Percentiles rank a stretch among this genome's conserved stretches.
Evolutionary conservation across 2,113 vertebrate species (phyloP).

Genomic region (Corynorhinus townsendii): DNA sequence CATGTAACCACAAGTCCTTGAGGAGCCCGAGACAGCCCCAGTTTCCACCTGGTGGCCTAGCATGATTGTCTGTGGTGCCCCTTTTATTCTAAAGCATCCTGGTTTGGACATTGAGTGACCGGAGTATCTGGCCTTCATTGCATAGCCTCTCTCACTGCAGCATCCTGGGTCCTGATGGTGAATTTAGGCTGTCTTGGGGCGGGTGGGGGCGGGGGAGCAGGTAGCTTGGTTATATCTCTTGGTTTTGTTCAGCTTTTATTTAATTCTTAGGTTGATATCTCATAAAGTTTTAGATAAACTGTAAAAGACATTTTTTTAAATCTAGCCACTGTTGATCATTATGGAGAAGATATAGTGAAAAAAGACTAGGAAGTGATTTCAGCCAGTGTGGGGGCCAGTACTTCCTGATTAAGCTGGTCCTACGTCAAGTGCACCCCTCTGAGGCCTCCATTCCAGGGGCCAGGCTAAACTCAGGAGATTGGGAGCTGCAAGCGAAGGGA

Average conservation of each 20-base stretch:
- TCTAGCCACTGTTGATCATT: not conserved
- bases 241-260: not conserved
- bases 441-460: not conserved
- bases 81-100: not conserved
- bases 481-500: not conserved
- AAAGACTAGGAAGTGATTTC: not conserved
- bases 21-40: not conserved
- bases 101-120: not conserved
- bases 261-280: not conserved
- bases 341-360: not conserved
- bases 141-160: accelerated
- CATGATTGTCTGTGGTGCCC: accelerated
- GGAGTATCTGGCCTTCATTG: no score
- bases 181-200: not conserved
- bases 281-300: not conserved
- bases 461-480: not conserved
- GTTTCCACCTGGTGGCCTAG: not conserved
- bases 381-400: not conserved
- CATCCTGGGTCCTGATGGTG: not conserved
- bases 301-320: not conserved
- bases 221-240: not conserved
- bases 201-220: accelerated
- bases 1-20: accelerated
- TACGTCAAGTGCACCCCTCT: accelerated
- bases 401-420: not conserved